These are phyloP conservation scores for Apogon hyalosoma DNA, from an alignment of 2,797 vertebrate species.

Conservation along the genomic window DNA sequence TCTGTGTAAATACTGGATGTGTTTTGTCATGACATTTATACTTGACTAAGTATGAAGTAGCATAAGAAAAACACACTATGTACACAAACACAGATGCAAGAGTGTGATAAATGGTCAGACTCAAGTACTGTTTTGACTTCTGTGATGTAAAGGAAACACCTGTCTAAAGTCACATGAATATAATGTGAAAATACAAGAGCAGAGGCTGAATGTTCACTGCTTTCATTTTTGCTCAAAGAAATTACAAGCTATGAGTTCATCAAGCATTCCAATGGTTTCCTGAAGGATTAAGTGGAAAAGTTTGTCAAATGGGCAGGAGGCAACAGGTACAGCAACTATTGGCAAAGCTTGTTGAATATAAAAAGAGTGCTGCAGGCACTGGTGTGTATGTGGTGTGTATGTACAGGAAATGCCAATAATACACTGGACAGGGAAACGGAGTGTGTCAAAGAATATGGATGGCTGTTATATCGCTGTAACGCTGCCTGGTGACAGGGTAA, in stretches of 20 bases:
- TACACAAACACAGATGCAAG: slow-evolving; percentile 22
- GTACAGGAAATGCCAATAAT: slow-evolving; percentile 62
- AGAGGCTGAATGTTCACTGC: slow-evolving; percentile 1
- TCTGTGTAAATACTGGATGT: slow-evolving; percentile 15
- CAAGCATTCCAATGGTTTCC: slow-evolving; percentile 26
- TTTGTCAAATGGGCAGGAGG: slow-evolving; percentile 44
- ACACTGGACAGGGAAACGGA: slow-evolving; percentile 29
- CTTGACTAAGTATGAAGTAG: slow-evolving; percentile 15
- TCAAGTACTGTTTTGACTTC: slow-evolving; percentile 70
- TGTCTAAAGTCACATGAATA: slow-evolving; percentile 61
- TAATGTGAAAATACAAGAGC: slow-evolving; percentile 13
- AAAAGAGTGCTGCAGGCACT: background rate
- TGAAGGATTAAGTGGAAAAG: background rate
- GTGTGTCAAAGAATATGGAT: slow-evolving; percentile 58
- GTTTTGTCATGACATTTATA: slow-evolving; percentile 13
- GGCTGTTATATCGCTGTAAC: slow-evolving; percentile 35
- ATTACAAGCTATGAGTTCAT: slow-evolving; percentile 4
- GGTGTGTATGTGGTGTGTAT: background rate
- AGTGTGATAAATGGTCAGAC: slow-evolving; percentile 55
- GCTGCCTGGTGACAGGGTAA: slow-evolving; percentile 39
- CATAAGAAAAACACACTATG: slow-evolving; percentile 7
- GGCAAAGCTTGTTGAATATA: background rate
- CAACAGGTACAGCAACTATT: slow-evolving; percentile 36
- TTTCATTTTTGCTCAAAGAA: background rate
- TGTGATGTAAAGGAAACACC: slow-evolving; percentile 79